A percentile compares a stretch with the other conserved stretches of the same genome.
These are phyloP conservation scores for Nyctalus aviator DNA, from an alignment of 2,797 vertebrate species.

Conservation along the genomic window DNA sequence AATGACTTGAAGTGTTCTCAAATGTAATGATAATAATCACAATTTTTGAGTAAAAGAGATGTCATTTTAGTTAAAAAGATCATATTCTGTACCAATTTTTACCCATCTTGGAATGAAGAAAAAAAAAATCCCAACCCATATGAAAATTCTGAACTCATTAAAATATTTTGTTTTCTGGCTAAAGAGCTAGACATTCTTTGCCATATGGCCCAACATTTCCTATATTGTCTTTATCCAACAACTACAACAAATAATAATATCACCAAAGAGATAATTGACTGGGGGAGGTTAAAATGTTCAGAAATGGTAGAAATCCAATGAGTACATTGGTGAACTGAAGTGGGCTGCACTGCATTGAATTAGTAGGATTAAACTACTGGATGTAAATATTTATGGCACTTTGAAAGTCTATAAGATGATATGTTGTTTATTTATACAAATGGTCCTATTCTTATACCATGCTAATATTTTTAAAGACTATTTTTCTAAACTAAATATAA, in stretches of 20 bases:
- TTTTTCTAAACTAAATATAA: neutral
- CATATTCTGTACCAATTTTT: neutral
- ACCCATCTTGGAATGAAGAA: neutral
- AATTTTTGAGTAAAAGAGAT: conserved; percentile 7
- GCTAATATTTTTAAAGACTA: neutral
- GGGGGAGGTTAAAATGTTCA: neutral
- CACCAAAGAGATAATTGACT: neutral
- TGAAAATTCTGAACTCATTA: neutral
- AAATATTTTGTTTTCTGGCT: neutral
- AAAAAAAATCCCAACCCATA: neutral
- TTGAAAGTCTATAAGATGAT: neutral
- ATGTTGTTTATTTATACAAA: neutral
- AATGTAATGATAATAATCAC: conserved; percentile 45
- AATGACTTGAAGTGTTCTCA: neutral
- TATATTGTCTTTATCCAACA: neutral
- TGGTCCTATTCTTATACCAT: neutral
- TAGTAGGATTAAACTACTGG: neutral
- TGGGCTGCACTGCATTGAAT: neutral
- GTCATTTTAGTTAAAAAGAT: conserved; percentile 2
- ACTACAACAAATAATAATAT: neutral
- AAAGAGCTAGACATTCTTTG: neutral
- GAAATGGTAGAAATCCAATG: neutral
- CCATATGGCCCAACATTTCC: neutral
- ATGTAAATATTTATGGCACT: no score
- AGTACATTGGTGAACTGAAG: neutral